phyloP scores from a whole-genome alignment of 1,140 invertebrate genomes.

The Solenopsis invicta region DNA sequence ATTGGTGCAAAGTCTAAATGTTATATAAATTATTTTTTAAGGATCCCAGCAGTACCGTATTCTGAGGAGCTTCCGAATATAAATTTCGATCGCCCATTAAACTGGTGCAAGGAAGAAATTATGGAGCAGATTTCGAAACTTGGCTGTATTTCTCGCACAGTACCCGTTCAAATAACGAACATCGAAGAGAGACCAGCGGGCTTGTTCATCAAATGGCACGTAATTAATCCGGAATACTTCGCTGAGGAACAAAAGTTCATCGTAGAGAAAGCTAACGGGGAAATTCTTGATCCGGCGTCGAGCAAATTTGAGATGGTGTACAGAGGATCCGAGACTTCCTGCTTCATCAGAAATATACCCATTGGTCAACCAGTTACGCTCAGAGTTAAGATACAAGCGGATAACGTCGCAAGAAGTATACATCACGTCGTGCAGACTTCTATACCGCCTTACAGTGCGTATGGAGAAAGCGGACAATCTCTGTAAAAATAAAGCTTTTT shows the following conservation, averaged over 20 bases:
- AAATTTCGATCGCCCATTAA: constrained; percentile 31
- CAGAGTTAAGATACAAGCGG: constrained; percentile 71
- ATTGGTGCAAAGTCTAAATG: no score
- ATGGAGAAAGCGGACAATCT: background rate
- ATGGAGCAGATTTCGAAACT: constrained; percentile 36
- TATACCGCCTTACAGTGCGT: constrained; percentile 56
- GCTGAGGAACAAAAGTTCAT: constrained; percentile 74
- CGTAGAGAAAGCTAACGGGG: constrained; percentile 72
- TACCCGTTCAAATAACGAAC: constrained; percentile 72
- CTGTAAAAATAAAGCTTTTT: background rate
- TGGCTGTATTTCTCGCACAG: constrained; percentile 50
- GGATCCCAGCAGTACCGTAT: constrained; percentile 49
- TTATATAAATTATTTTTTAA: constrained; percentile 23
- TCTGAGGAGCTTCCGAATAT: constrained; percentile 51
- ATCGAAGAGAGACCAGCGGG: constrained; percentile 75
- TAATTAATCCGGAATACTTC: constrained; percentile 73
- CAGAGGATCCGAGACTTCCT: constrained; percentile 69
- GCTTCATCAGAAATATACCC: constrained; percentile 73
- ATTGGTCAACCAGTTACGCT: constrained; percentile 70
- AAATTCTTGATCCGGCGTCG: constrained; percentile 63
- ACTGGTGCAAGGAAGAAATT: constrained; percentile 32
- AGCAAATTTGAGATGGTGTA: constrained; percentile 73
- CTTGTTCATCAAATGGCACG: constrained; percentile 74
- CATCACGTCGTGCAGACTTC: constrained; percentile 67
- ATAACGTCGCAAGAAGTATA: constrained; percentile 69